Evolutionary conservation across 2,797 vertebrate species (phyloP), one percentile per base, ranked within the genome.

Genomic region (Gastrophryne carolinensis): DNA sequence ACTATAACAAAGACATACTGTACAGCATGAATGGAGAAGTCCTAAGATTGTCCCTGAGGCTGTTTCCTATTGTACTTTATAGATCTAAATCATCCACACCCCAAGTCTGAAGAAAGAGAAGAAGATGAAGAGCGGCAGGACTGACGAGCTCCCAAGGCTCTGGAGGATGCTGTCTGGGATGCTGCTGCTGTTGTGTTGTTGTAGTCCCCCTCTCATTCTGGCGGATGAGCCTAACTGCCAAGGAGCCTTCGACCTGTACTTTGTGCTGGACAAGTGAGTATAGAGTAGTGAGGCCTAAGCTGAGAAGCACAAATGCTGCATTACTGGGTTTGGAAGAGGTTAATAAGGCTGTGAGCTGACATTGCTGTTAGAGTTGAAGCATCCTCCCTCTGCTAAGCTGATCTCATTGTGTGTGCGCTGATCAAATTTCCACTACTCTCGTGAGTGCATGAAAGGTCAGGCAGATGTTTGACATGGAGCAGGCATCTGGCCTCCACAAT

Each of bases 211-310:
- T 24, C 68, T 72, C 32, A 64, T 69, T n/a, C 80, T 29, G 49
- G 90, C 88, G 3, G 93, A 95, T 5, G 86, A 91, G 8, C 87
- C 91, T 0, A 92, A 93, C 8, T 98, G 96, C 76, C 90, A 89
- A 62, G 93, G 92, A 78, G 95, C 94, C 0, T 97, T 95, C 84
- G 95, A 98, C 80, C 86, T 98, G 60, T 98, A 98, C 87, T 97
- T 97, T 68, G 94, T 98, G 12, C 50, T 98, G 41, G 95, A 98
- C 89, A 95, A 89, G 95, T 98, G 84, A 90, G 94, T 89, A 58
- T 60, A 7, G 15, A 8, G 10, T 12, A 23, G 34, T 5, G 21
- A 24, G 12, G 26, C 57, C 13, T 57, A 57, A 34, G 17, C n/a
- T 61, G 10, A 12, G 17, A 35, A 2, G 29, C 5, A 30, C 11